Conservation (phyloP, 2,113 vertebrate species). For the Oncorhynchus tshawytscha region DNA sequence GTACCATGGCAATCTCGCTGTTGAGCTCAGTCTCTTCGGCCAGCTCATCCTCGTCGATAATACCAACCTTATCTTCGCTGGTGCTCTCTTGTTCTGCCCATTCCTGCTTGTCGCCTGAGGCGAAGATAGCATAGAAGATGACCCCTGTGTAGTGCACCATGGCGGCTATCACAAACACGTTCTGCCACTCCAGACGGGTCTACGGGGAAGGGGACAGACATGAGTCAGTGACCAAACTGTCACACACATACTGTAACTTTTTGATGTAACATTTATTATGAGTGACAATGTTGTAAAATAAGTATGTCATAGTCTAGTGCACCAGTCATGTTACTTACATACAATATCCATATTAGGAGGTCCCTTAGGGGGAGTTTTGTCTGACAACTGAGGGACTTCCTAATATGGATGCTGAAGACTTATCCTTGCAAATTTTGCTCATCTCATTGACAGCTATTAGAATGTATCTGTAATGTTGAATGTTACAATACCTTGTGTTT, state of each 20-base stretch:
- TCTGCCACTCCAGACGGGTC: constrained; percentile 97
- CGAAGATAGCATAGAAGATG: constrained; percentile 94
- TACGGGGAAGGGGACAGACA: constrained; percentile 51
- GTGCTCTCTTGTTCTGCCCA: constrained; percentile 92
- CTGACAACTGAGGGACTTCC: no score
- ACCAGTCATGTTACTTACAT: not conserved
- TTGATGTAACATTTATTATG: not conserved
- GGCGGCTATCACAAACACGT: constrained; percentile 93
- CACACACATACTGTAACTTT: constrained; percentile 10
- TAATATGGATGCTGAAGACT: not conserved
- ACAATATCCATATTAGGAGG: no score
- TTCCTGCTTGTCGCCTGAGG: constrained; percentile 95
- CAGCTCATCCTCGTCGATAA: constrained; percentile 90
- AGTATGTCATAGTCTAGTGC: not conserved
- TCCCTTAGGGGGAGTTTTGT: no score
- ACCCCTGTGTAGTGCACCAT: constrained; percentile 95
- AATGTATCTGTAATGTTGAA: not conserved
- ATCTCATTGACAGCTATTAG: not conserved
- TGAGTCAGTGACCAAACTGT: constrained; percentile 26
- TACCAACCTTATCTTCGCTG: constrained; percentile 90
- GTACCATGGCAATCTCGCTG: constrained; percentile 70
- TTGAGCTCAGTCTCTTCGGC: constrained; percentile 88
- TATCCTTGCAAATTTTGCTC: not conserved
- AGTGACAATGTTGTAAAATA: not conserved
- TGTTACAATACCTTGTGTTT: constrained; percentile 86